Conservation (phyloP, 2,797 vertebrate species). For the Macropus fuliginosus region DNA sequence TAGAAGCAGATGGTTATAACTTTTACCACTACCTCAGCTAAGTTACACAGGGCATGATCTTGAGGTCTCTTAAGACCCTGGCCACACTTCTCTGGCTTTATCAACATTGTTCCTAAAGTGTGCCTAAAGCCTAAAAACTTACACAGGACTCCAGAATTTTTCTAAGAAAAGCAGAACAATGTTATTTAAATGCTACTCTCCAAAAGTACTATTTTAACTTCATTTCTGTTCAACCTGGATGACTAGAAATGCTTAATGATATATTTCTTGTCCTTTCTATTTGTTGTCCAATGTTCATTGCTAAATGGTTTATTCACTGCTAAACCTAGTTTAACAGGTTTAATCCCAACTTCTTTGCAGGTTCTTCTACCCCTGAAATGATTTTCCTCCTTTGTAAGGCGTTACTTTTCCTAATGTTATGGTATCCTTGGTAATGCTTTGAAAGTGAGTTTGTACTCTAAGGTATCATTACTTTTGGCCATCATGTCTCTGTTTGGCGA, state of each 20-base stretch:
- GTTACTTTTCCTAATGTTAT: background rate
- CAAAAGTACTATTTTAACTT: background rate
- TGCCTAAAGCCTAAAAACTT: background rate
- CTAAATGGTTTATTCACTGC: background rate
- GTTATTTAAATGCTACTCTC: background rate
- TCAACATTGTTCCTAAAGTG: background rate
- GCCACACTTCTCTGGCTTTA: background rate
- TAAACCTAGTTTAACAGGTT: background rate
- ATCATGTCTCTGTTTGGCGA: background rate
- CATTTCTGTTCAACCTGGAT: background rate
- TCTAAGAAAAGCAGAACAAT: background rate
- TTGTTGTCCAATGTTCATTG: background rate
- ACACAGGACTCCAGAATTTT: background rate
- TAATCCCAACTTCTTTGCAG: background rate
- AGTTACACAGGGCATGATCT: background rate
- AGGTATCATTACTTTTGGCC: background rate
- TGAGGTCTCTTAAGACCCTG: background rate
- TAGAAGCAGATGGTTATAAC: background rate
- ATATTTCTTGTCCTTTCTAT: background rate
- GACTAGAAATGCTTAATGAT: background rate
- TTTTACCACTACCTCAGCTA: background rate
- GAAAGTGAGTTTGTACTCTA: background rate
- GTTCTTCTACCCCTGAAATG: background rate
- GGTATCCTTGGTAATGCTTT: background rate
- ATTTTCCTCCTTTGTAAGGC: background rate